phyloP scores from a whole-genome alignment of 2,113 vertebrate species.

The Rhinoderma darwinii region DNA sequence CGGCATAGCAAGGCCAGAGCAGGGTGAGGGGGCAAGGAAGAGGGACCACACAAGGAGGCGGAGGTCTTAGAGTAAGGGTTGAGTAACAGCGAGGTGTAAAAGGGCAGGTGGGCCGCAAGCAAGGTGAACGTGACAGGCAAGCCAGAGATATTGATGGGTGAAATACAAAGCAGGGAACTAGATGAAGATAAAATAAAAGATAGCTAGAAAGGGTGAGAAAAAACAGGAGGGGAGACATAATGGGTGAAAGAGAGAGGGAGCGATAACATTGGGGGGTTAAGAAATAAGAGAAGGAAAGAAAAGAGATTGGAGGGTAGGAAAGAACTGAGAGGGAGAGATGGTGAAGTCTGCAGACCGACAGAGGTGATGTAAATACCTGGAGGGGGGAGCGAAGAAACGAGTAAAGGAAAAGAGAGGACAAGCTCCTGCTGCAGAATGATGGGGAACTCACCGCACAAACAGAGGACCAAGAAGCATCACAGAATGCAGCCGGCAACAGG shows the following conservation, averaged over 20 bases:
- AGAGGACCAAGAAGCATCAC: constrained; percentile 58
- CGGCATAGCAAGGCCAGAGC: constrained; percentile 18
- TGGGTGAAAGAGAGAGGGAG: constrained; percentile 41
- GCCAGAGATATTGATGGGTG: background rate
- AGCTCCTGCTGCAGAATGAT: constrained; percentile 59
- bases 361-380: constrained; percentile 60
- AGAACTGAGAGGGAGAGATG: constrained; percentile 40
- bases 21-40: background rate
- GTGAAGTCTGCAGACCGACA: constrained; percentile 50
- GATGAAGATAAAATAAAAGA: background rate
- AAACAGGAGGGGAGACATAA: background rate
- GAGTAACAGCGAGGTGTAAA: background rate
- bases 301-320: constrained; percentile 16
- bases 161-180: background rate
- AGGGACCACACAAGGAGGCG: background rate
- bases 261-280: constrained; percentile 24
- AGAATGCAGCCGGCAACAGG: constrained; percentile 60
- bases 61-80: background rate
- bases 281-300: constrained; percentile 17
- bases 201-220: background rate
- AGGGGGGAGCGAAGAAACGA: constrained; percentile 43
- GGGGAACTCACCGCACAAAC: constrained; percentile 60
- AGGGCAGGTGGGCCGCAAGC: background rate
- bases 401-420: constrained; percentile 38
- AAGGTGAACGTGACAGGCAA: background rate